phyloP scores from a whole-genome alignment of 2,888 invertebrate genomes.

The Laothoe populi region DNA sequence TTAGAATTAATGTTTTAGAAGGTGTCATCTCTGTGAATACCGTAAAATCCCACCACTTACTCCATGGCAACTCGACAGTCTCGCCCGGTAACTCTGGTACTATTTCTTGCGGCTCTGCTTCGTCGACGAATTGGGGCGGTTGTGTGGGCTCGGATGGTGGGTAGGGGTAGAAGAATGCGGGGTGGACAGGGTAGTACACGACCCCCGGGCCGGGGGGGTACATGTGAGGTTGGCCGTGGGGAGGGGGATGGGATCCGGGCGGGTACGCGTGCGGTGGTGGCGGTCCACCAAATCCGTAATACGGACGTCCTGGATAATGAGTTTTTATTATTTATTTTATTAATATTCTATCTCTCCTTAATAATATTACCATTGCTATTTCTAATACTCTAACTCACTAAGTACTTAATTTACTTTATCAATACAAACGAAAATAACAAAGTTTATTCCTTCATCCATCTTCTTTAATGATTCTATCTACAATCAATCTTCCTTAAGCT shows the following conservation, averaged over 20 bases:
- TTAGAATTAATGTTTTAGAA: conserved; percentile 37
- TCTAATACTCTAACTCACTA: background rate
- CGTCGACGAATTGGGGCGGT: conserved; percentile 59
- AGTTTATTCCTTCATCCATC: no score
- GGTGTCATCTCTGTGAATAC: conserved; percentile 59
- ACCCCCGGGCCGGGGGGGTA: conserved; percentile 61
- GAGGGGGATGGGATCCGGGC: conserved; percentile 40
- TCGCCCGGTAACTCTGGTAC: conserved; percentile 76
- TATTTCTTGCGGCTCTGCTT: conserved; percentile 55
- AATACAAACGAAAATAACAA: background rate
- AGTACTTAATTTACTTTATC: background rate
- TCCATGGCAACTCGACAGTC: conserved; percentile 79
- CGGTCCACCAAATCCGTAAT: conserved; percentile 71
- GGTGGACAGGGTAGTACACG: conserved; percentile 72
- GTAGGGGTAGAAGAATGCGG: conserved; percentile 75
- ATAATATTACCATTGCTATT: no score
- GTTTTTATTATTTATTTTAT: conserved; percentile 40
- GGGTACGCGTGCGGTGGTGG: conserved; percentile 45
- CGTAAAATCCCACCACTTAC: conserved; percentile 60
- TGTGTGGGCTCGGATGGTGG: conserved; percentile 50
- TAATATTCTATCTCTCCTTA: background rate
- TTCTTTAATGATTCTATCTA: no score
- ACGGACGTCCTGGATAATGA: conserved; percentile 67
- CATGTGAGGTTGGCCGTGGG: conserved; percentile 50
- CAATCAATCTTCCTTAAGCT: background rate